phyloP scores from a whole-genome alignment of 64 coral and sea anemone genomes.

The Catalaphyllia jardinei region DNA sequence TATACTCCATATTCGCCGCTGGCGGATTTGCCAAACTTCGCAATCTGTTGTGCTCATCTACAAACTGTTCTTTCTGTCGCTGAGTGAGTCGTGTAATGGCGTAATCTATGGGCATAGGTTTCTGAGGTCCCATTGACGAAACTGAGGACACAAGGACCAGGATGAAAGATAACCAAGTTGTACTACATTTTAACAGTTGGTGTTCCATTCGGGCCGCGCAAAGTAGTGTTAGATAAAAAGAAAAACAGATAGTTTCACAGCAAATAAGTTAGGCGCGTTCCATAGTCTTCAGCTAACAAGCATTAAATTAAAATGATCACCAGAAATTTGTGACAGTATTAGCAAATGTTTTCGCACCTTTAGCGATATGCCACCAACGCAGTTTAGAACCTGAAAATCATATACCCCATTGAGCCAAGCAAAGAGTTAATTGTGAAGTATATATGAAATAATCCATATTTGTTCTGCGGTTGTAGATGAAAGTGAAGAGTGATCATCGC shows the following conservation, averaged over 20 bases:
- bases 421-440: too few species aligned
- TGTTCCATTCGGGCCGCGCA: not conserved
- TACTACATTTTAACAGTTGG: not conserved
- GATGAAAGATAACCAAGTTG: not conserved
- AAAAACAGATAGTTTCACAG: not conserved
- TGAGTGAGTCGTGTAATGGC: constrained; percentile 30
- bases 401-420: too few species aligned
- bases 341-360: constrained; percentile 14
- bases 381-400: not conserved
- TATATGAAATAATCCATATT: too few species aligned
- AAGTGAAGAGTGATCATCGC: too few species aligned
- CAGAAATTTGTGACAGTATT: constrained; percentile 24
- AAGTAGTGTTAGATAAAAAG: not conserved
- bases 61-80: constrained; percentile 46
- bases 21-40: constrained; percentile 45
- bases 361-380: not conserved
- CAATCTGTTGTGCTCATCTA: constrained; percentile 67
- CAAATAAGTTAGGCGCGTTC: not conserved
- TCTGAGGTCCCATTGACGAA: not conserved
- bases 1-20: constrained; percentile 74
- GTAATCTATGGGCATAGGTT: constrained; percentile 23
- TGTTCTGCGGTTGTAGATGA: too few species aligned
- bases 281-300: not conserved
- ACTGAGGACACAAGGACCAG: not conserved
- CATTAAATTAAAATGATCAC: not conserved